Evolutionary conservation across 2,888 invertebrate species (phyloP).

Genomic region (Drosophila lutescens): DNA sequence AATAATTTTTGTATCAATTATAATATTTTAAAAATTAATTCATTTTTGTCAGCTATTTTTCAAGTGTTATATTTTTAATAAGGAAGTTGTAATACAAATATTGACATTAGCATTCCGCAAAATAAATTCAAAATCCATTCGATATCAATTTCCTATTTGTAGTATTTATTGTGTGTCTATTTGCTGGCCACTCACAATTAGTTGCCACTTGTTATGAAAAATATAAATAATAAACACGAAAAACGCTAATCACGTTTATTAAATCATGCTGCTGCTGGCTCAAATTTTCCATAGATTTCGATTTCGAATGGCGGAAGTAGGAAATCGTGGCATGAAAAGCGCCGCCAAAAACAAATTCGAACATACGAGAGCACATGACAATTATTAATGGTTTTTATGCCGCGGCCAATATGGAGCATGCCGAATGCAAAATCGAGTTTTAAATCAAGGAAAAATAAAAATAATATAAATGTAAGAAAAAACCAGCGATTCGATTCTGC

Average conservation of each 20-base stretch:
- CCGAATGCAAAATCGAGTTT: constrained; percentile 41
- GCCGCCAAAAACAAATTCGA: constrained; percentile 32
- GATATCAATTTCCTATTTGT: constrained; percentile 34
- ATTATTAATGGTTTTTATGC: constrained; percentile 57
- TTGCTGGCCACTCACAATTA: constrained; percentile 32
- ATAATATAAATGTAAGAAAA: neutral
- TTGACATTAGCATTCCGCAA: constrained; percentile 1
- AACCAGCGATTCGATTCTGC: constrained; percentile 2
- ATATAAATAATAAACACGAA: constrained; percentile 8
- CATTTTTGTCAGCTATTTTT: too few species aligned
- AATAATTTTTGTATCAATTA: too few species aligned
- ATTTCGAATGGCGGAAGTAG: constrained; percentile 66
- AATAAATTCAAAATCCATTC: constrained; percentile 2
- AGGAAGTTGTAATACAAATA: constrained; percentile 3
- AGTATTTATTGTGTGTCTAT: constrained; percentile 4
- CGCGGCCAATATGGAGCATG: constrained; percentile 28
- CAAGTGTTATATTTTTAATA: too few species aligned
- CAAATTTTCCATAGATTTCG: constrained; percentile 62
- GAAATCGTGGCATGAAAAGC: constrained; percentile 67
- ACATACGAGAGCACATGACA: constrained; percentile 23
- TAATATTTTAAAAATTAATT: too few species aligned
- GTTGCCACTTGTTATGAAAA: constrained; percentile 28
- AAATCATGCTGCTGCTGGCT: constrained; percentile 51
- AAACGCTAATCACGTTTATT: constrained; percentile 55
- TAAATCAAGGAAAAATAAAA: constrained; percentile 2